phyloP scores from a whole-genome alignment of 2,113 vertebrate species.

The Chlorodrepanis virens region DNA sequence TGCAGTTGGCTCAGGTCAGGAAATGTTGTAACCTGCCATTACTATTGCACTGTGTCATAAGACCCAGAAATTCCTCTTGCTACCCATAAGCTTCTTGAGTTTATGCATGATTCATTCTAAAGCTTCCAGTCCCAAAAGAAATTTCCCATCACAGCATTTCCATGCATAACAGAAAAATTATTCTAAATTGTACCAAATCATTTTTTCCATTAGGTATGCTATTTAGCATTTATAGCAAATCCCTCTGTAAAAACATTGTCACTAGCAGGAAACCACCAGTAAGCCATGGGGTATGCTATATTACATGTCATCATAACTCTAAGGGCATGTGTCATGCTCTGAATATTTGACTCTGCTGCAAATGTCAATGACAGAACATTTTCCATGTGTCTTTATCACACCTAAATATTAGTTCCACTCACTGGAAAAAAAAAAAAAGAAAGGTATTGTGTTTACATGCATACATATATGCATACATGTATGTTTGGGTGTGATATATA shows the following conservation, averaged over 20 bases:
- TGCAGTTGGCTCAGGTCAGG: not conserved
- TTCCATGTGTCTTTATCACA: not conserved
- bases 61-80: not conserved
- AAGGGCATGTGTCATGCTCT: not conserved
- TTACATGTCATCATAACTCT: not conserved
- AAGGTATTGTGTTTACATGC: not conserved
- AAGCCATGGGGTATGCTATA: not conserved
- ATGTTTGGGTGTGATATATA: not conserved
- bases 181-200: not conserved
- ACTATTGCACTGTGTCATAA: not conserved
- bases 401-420: not conserved
- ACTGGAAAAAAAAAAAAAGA: not conserved
- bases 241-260: not conserved
- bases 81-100: not conserved
- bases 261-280: not conserved
- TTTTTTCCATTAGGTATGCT: not conserved
- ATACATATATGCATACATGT: not conserved
- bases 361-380: not conserved
- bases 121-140: not conserved
- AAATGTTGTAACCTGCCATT: not conserved
- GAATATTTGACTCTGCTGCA: not conserved
- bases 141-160: not conserved
- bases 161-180: not conserved
- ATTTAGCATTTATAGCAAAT: not conserved
- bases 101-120: not conserved